Conservation (phyloP, 53 echinoderm and acorn worm genomes). For the Glandiceps talaboti region DNA sequence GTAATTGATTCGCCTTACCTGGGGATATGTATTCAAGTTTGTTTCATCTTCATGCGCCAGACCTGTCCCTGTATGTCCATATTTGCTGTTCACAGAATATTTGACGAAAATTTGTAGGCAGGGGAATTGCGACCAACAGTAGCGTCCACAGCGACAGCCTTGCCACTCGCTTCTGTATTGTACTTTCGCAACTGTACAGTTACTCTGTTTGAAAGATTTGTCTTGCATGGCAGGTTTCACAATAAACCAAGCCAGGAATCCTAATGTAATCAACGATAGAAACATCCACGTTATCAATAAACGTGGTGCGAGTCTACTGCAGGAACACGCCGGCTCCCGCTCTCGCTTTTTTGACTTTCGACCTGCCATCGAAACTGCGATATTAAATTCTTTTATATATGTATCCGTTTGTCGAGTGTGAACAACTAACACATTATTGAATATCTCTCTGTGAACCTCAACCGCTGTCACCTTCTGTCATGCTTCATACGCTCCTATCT, state of each 20-base stretch:
- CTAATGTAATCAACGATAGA: neutral
- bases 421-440: too few species aligned
- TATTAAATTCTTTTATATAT: too few species aligned
- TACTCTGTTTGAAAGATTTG: neutral
- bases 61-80: neutral
- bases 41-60: neutral
- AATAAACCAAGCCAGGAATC: neutral
- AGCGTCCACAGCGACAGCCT: neutral
- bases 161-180: neutral
- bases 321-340: neutral
- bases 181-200: neutral
- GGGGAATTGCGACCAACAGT: neutral
- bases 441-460: too few species aligned
- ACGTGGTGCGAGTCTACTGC: neutral
- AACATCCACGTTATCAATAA: neutral
- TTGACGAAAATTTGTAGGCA: neutral
- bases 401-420: too few species aligned
- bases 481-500: too few species aligned
- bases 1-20: too few species aligned
- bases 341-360: neutral
- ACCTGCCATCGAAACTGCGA: neutral
- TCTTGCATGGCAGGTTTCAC: neutral
- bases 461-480: too few species aligned
- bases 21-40: neutral
- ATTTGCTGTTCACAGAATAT: neutral